Conservation (phyloP, 92 coral and sea anemone genomes). For the Palythoa heliodiscus region DNA sequence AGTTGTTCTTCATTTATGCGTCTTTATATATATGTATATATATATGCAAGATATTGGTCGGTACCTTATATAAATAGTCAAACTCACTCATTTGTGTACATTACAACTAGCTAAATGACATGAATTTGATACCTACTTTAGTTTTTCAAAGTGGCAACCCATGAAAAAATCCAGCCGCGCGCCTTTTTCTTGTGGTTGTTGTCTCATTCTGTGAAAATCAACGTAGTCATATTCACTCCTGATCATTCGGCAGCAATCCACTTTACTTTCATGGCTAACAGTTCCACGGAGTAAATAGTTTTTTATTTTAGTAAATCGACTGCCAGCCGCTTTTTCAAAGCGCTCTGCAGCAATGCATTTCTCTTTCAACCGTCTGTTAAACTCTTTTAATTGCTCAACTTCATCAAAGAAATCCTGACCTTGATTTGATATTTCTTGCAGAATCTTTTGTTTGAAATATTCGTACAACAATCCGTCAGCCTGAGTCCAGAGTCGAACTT, state of each 20-base stretch:
- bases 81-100: not conserved
- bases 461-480: constrained; percentile 74
- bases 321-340: constrained; percentile 34
- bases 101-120: not conserved
- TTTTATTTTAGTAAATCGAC: constrained; percentile 42
- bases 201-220: constrained; percentile 72
- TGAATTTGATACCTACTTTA: not conserved
- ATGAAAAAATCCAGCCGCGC: not conserved
- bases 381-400: constrained; percentile 52
- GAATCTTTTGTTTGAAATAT: constrained; percentile 62
- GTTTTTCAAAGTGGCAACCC: constrained; percentile 15
- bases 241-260: constrained; percentile 79
- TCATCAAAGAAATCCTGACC: constrained; percentile 63
- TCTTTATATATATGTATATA: too few species aligned
- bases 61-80: too few species aligned
- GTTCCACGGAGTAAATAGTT: constrained; percentile 46
- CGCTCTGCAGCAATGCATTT: constrained; percentile 59
- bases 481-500: constrained; percentile 71
- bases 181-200: constrained; percentile 7
- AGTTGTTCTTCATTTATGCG: too few species aligned
- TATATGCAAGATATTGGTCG: too few species aligned
- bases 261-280: constrained; percentile 56
- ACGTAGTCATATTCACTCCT: constrained; percentile 79
- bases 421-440: constrained; percentile 49
- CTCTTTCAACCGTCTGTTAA: constrained; percentile 61